Conservation (phyloP, 1,140 invertebrate species). For the Grapholita molesta region DNA sequence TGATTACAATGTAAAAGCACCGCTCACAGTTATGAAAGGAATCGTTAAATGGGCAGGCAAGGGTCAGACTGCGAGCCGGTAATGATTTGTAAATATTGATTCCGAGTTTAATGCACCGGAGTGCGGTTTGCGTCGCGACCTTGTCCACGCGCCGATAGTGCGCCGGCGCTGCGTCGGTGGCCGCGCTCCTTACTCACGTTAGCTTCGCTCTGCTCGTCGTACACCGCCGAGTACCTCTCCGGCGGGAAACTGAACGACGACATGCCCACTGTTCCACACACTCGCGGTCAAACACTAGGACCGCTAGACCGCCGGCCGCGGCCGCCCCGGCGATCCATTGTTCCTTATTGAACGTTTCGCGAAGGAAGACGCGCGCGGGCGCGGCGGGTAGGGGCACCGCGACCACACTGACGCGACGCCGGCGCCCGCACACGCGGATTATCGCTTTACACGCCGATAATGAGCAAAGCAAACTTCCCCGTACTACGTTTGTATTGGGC, state of each 20-base stretch:
- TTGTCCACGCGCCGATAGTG: constrained; percentile 44
- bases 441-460: constrained; percentile 60
- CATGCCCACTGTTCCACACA: constrained; percentile 34
- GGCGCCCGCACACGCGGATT: constrained; percentile 52
- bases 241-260: constrained; percentile 65
- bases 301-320: constrained; percentile 26
- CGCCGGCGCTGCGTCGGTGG: constrained; percentile 37
- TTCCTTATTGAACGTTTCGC: constrained; percentile 51
- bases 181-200: constrained; percentile 61
- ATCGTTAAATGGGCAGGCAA: not conserved
- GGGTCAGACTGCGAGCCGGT: not conserved
- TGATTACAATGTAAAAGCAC: not conserved
- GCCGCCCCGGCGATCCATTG: constrained; percentile 49
- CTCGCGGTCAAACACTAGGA: constrained; percentile 30
- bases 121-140: constrained; percentile 45
- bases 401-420: constrained; percentile 46
- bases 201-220: constrained; percentile 48
- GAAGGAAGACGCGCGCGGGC: constrained; percentile 33
- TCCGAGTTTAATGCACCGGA: constrained; percentile 63
- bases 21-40: not conserved
- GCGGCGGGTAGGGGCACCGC: constrained; percentile 36
- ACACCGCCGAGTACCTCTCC: constrained; percentile 68
- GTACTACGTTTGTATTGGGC: constrained; percentile 32
- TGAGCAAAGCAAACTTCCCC: constrained; percentile 58
- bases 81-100: constrained; percentile 21